Percentiles rank a stretch among this genome's conserved stretches.
phyloP scores from a whole-genome alignment of 2,888 invertebrate genomes.

The Agrenia bidenticulata region DNA sequence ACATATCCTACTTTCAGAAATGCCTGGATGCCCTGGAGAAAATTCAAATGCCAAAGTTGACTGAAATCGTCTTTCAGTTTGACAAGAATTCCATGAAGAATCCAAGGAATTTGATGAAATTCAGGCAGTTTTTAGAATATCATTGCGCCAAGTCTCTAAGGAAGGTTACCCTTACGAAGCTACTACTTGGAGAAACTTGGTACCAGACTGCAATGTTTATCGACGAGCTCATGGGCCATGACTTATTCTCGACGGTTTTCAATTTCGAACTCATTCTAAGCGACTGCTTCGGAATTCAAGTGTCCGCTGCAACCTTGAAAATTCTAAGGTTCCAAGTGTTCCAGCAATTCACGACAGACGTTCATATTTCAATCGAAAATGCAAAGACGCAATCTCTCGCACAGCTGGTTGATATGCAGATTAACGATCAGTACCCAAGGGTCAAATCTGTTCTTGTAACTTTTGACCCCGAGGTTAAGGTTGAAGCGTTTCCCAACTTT shows the following conservation, averaged over 20 bases:
- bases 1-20: conserved; percentile 25
- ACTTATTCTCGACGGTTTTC: background rate
- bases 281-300: background rate
- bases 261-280: background rate
- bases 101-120: conserved; percentile 19
- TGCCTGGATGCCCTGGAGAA: conserved; percentile 24
- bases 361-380: conserved; percentile 7
- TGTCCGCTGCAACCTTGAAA: background rate
- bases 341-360: background rate
- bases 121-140: conserved; percentile 10
- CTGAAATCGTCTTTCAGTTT: conserved; percentile 22
- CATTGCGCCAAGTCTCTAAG: conserved; percentile 4
- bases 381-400: background rate
- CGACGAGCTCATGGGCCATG: background rate
- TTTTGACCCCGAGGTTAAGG: background rate
- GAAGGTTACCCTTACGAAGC: background rate
- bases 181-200: background rate
- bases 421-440: background rate
- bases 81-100: conserved; percentile 25
- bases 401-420: conserved; percentile 1
- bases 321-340: background rate
- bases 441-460: conserved; percentile 2
- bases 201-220: background rate
- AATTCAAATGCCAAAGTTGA: conserved; percentile 20
- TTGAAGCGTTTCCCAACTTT: background rate